These are phyloP conservation scores for Drosophila varians DNA, from an alignment of 1,140 invertebrate species.

Conservation along the genomic window DNA sequence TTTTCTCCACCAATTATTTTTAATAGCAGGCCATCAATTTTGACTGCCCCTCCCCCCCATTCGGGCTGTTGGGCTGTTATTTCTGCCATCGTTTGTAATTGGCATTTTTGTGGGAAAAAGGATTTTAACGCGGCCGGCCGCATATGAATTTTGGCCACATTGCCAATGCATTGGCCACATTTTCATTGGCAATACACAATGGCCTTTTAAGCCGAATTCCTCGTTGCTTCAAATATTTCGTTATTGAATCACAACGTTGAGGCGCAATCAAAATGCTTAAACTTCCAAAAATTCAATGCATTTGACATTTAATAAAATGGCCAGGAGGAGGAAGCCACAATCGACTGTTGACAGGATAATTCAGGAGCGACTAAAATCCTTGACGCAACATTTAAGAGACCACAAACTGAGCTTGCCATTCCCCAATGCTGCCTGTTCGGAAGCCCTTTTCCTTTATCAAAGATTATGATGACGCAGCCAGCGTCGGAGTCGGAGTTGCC, in stretches of 20 bases:
- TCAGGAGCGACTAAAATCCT: not conserved
- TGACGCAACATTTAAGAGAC: slow-evolving; percentile 9
- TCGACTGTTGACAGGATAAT: not conserved
- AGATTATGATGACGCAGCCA: slow-evolving; percentile 51
- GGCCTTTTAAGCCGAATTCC: not conserved
- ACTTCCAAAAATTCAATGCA: not conserved
- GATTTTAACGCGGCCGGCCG: slow-evolving; percentile 44
- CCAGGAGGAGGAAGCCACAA: too few species aligned
- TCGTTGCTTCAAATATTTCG: slow-evolving; percentile 11
- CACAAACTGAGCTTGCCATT: slow-evolving; percentile 6
- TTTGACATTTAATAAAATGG: not conserved
- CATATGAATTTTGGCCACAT: slow-evolving; percentile 36
- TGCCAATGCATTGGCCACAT: too few species aligned
- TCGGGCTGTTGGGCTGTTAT: too few species aligned
- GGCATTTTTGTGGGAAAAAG: slow-evolving; percentile 40
- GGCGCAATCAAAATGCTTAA: not conserved
- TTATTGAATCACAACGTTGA: slow-evolving; percentile 29
- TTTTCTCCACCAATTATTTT: slow-evolving; percentile 30
- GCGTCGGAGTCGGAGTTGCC: slow-evolving; percentile 33
- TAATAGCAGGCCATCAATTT: slow-evolving; percentile 41
- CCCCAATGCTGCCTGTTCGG: not conserved
- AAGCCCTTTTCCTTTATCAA: slow-evolving; percentile 24
- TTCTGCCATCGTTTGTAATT: slow-evolving; percentile 45
- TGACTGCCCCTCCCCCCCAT: slow-evolving; percentile 4
- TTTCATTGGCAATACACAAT: slow-evolving; percentile 12